Percentiles rank a stretch among this genome's conserved stretches.
phyloP scores from a whole-genome alignment of 2,113 vertebrate genomes.

The Phainopepla nitens region DNA sequence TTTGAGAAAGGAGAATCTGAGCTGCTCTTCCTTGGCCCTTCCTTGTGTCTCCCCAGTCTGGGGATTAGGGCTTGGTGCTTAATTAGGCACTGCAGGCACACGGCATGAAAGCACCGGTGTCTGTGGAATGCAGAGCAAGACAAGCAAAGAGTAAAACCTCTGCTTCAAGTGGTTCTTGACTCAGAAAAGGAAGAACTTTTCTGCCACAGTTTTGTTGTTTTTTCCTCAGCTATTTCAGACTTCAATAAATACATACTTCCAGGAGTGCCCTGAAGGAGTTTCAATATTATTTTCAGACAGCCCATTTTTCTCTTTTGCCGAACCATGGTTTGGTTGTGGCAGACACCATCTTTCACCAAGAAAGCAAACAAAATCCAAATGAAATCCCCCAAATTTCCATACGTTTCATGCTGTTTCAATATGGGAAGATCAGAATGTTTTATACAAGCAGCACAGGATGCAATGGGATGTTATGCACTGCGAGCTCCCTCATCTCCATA shows the following conservation, averaged over 20 bases:
- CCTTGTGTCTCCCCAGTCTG: rapidly evolving
- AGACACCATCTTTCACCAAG: background rate
- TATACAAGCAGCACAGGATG: background rate
- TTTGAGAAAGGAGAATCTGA: background rate
- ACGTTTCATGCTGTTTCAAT: background rate
- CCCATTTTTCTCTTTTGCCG: constrained; percentile 20
- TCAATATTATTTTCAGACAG: background rate
- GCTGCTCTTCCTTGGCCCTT: background rate
- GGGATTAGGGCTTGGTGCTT: background rate
- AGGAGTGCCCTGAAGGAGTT: constrained; percentile 15
- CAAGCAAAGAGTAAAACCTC: background rate
- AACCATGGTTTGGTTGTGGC: background rate
- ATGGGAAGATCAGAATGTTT: background rate
- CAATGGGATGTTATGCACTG: background rate
- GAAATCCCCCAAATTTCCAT: background rate
- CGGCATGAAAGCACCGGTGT: background rate
- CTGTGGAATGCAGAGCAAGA: background rate
- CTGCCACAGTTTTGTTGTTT: background rate
- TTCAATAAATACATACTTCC: background rate
- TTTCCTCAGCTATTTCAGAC: constrained; percentile 27
- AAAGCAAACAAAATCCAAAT: background rate
- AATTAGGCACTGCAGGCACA: background rate
- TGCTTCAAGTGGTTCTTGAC: background rate
- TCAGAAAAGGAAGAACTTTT: background rate
- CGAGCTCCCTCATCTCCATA: background rate